Evolutionary conservation across 2,797 vertebrate species (phyloP), one percentile per base, ranked within the genome.

Genomic region (Chaunax sp.): DNA sequence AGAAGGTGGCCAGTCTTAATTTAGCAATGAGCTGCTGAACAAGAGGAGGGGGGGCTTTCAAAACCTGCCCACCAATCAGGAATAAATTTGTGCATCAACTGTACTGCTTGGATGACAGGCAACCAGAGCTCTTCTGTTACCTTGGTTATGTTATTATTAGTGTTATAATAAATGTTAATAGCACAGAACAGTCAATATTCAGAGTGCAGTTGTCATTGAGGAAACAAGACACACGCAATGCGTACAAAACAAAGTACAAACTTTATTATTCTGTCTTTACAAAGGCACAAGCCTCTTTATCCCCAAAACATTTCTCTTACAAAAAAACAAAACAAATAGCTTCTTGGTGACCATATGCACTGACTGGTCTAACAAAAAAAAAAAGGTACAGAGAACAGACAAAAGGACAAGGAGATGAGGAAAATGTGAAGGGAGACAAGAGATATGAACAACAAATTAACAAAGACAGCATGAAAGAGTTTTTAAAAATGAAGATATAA

Each of bases 251-350:
- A 95, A 98, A 96, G 97, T 99, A 99, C 96, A 99, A 99, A 99
- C 95, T 99, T 99, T 99, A 98, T 99, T 98, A 96, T 97, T 94
- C 95, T 97, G 96, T 97, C 95, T 99, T 98, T 98, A 97, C 96
- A 98, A 99, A 98, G 97, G 97, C 98, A 97, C 92, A 65, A 92
- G 95, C 95, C 95, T 96, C 94, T 94, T 96, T 95, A 94, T 91
- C 94, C 95, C 84, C 87, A 72, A 91, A 91, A 90, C 92, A 89
- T 92, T 93, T 91, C 92, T 92, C 88, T 95, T 59, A 37, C 66
- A 84, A 81, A 96, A 96, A 95, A 94, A 94, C 28, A 95, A 95
- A 95, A 57, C 93, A 93, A 95, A 96, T 95, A 97, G 96, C 93
- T 96, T 97, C 88, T 97, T 92, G 93, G 96, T 93, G 93, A 96